phyloP scores from a whole-genome alignment of 2,888 invertebrate species.

The Hartigia nigra region DNA sequence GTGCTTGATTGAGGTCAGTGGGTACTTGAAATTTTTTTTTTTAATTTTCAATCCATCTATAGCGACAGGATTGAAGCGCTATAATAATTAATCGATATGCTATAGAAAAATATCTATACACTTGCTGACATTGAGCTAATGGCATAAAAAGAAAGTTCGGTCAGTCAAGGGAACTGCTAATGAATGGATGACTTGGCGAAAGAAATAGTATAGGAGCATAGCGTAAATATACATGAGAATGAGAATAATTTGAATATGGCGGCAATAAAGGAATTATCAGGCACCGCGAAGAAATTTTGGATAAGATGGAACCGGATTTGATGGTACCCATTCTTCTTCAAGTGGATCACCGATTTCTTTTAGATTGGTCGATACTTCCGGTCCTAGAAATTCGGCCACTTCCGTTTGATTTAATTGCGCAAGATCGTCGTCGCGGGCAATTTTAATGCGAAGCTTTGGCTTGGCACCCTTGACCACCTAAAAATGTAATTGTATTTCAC shows the following conservation, averaged over 20 bases:
- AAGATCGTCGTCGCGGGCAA: constrained; percentile 36
- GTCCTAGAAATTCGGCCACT: not conserved
- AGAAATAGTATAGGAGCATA: not conserved
- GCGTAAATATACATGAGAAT: not conserved
- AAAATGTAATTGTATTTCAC: not conserved
- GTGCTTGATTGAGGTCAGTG: not conserved
- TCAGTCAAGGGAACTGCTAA: not conserved
- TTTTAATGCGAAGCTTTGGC: constrained; percentile 43
- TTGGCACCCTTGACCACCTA: constrained; percentile 39
- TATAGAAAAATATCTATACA: not conserved
- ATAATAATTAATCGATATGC: not conserved
- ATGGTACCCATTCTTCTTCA: constrained; percentile 19
- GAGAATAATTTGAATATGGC: not conserved
- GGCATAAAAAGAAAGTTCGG: not conserved
- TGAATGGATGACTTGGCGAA: not conserved
- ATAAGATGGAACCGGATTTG: constrained; percentile 22
- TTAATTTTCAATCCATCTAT: not conserved
- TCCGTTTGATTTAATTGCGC: constrained; percentile 13
- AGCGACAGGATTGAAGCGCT: not conserved
- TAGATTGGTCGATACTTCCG: constrained; percentile 11
- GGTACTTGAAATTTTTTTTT: not conserved
- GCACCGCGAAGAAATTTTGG: constrained; percentile 24
- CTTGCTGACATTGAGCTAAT: constrained; percentile 5
- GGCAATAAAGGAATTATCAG: not conserved
- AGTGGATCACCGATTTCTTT: constrained; percentile 18